Conservation (phyloP, 2,888 invertebrate genomes). For the Microctonus brassicae region DNA sequence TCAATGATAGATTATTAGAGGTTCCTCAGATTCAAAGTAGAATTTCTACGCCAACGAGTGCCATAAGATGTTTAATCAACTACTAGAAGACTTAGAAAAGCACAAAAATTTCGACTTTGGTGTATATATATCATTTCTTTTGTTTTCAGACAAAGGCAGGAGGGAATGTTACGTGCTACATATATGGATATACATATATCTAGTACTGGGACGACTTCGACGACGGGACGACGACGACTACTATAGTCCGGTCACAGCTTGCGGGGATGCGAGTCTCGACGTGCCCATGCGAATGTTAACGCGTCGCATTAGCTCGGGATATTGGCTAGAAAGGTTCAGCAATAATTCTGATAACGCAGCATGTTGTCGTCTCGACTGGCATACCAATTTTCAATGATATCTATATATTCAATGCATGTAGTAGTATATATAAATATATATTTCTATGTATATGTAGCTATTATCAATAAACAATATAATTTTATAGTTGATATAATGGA, state of each 20-base stretch:
- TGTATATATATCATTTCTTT: not conserved
- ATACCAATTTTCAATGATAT: constrained; percentile 60
- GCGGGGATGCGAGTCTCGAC: constrained; percentile 61
- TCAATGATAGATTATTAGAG: too few relatives aligned
- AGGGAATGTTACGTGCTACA: constrained; percentile 29
- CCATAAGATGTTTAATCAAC: too few relatives aligned
- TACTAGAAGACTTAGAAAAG: too few relatives aligned
- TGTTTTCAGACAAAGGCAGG: not conserved
- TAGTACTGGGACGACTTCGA: constrained; percentile 8
- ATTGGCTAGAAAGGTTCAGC: constrained; percentile 50
- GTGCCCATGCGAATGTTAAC: constrained; percentile 68
- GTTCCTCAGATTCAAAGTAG: too few relatives aligned
- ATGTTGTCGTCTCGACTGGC: constrained; percentile 68
- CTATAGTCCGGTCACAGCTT: constrained; percentile 62
- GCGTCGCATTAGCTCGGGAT: constrained; percentile 64
- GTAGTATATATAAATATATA: not conserved
- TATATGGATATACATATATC: not conserved
- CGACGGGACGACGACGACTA: constrained; percentile 11
- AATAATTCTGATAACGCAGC: constrained; percentile 69
- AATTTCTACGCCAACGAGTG: too few relatives aligned
- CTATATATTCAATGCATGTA: not conserved
- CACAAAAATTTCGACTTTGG: too few relatives aligned
- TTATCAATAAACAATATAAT: not conserved
- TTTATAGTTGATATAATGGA: not conserved
- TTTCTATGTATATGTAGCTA: not conserved